phyloP scores from a whole-genome alignment of 2,888 invertebrate genomes.

The Pherbina coryleti region DNA sequence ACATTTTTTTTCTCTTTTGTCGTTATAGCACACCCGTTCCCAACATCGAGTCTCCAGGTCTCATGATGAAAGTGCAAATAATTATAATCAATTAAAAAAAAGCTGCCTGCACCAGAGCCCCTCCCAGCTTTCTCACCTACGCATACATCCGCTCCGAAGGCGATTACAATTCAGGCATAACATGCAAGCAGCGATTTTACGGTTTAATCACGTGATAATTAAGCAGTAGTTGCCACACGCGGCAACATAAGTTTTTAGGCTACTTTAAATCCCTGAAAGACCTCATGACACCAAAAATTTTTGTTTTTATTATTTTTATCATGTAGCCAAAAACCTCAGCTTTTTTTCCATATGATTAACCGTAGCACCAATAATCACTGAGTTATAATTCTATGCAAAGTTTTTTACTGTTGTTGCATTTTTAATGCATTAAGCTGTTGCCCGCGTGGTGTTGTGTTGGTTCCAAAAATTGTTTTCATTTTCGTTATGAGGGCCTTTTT shows the following conservation, averaged over 20 bases:
- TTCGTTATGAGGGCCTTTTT: too few species aligned
- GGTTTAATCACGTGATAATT: slow-evolving; percentile 36
- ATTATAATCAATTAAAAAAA: slow-evolving; percentile 20
- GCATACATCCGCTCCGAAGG: neutral
- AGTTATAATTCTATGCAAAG: too few species aligned
- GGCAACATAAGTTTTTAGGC: neutral
- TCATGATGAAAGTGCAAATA: neutral
- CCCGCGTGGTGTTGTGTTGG: too few species aligned
- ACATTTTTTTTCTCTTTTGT: neutral
- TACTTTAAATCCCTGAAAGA: too few species aligned
- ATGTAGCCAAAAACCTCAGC: too few species aligned
- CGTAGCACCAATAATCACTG: too few species aligned
- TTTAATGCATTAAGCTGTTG: too few species aligned
- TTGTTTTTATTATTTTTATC: too few species aligned
- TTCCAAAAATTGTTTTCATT: too few species aligned
- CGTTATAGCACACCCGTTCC: neutral
- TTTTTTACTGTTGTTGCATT: too few species aligned
- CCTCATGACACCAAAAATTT: too few species aligned
- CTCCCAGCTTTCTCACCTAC: slow-evolving; percentile 26
- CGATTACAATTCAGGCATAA: slow-evolving; percentile 5
- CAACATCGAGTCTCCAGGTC: neutral
- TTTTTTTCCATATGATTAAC: too few species aligned
- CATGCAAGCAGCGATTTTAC: slow-evolving; percentile 23
- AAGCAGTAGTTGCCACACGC: slow-evolving; percentile 26
- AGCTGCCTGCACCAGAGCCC: neutral